These are phyloP conservation scores for Bos indicus DNA, from an alignment of 2,113 vertebrate species.

Conservation along the genomic window DNA sequence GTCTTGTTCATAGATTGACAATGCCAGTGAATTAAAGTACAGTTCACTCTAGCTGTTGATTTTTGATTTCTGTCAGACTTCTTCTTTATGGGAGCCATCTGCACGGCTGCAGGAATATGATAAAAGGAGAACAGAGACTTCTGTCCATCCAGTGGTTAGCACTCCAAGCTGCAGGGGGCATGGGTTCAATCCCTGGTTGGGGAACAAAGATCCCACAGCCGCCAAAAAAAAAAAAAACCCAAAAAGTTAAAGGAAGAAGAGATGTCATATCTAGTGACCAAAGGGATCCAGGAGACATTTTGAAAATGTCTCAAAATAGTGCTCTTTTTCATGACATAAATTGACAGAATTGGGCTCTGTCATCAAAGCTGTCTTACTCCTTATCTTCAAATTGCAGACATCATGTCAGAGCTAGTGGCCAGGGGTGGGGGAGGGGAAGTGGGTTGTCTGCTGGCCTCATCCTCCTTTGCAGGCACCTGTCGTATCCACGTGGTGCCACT, in stretches of 20 bases:
- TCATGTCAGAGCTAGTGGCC: accelerated
- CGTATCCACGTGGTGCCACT: not conserved
- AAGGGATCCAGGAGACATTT: not conserved
- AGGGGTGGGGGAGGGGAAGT: not conserved
- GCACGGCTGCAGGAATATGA: not conserved
- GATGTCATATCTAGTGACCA: not conserved
- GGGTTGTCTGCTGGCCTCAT: accelerated
- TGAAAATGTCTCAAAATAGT: not conserved
- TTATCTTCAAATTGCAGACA: not conserved
- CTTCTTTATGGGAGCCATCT: not conserved
- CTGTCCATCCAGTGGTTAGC: not conserved
- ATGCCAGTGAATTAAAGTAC: constrained; percentile 74
- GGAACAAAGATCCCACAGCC: not conserved
- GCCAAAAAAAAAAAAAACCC: not conserved
- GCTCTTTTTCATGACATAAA: not conserved
- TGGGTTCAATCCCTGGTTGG: not conserved
- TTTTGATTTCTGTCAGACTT: not conserved
- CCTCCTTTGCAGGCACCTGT: not conserved
- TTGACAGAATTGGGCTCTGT: not conserved
- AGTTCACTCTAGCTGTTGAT: not conserved
- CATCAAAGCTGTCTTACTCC: not conserved
- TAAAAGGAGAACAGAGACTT: not conserved
- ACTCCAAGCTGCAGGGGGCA: not conserved
- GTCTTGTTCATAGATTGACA: constrained; percentile 12
- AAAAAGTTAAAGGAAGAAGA: not conserved